Base-by-base conservation (phyloP, 2,113 vertebrate species). In the Polyodon spathula region DNA sequence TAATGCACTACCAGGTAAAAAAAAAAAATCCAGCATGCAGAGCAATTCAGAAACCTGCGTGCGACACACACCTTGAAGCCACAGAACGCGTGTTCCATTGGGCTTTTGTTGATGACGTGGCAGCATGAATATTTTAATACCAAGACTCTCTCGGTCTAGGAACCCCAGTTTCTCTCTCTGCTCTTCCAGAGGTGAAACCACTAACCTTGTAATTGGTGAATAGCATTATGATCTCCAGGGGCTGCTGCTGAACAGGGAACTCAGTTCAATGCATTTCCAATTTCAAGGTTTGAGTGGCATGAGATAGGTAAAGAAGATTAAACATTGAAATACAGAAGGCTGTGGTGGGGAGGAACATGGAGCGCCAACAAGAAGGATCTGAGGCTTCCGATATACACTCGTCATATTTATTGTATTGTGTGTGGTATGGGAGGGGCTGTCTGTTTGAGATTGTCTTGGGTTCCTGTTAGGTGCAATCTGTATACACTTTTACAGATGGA, bases 1-100 rank as follows among this genome's bases (percentile, higher is more conserved):
- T 90, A 68, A 63, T 85, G 78, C 88, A 90, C 64, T 90, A 90
- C 37, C 88, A 90, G 88, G 88, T 90, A 68, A 70, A n/a, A 11
- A 6, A 16, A 41, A 43, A 16, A 53, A 37, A 37, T 17, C 16
- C 6, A 0, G 10, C 27, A 3, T 6, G 17, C 46, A 37, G 4
- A 17, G 9, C 40, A 37, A n/a, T 37, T 43, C 56, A n/a, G 42
- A 52, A 17, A 41, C 6, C 8, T 8, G 17, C 15, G 14, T 10
- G 8, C 57, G 5, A 41, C 40, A 42, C 52, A 17, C 44, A 10
- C 42, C 1, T 12, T 37, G 14, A 44, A 17, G 15, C n/a, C 11
- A 12, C 4, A 50, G 11, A n/a, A n/a, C n/a, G n/a, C n/a, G 46
- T 50, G 11, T 50, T 14, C 46, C 11, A 5, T 10, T 12, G 11